Base-by-base conservation (phyloP, 2,888 invertebrate species). In the Sympetrum striolatum region DNA sequence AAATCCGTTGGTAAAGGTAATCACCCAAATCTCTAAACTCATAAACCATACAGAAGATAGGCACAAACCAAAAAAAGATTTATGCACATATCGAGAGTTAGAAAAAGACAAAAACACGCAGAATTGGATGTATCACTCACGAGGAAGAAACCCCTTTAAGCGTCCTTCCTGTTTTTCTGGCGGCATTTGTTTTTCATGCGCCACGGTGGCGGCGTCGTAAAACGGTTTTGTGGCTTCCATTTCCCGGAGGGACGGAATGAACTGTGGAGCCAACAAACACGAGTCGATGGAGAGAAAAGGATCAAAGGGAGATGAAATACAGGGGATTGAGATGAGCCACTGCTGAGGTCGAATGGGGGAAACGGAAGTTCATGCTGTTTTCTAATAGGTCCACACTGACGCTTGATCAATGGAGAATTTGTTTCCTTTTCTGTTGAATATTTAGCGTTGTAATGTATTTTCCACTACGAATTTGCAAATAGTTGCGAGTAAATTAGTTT, bases 221-320 rank as follows among this genome's bases (percentile, higher is more conserved):
- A 82, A 58, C 82, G 35, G 82, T 35, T 82, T 82, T 58, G 82
- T 82, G 82, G 82, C 82, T 82, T 60, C 82, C 82, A 82, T 48
- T n/a, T 31, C 22, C 82, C 82, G 31, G 35, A 48, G 58, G 18
- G 82, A 82, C 82, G 82, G 53, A 60, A 82, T 82, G 82, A 58
- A 58, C 82, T 60, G 82, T 22, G 58, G 58, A 35, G 58, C 31
- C 53, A 82, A 53, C 58, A 58, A 82, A 58, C 53, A 35, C 31
- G 48, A 35, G 58, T 53, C 25, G 18, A 18, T 35, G n/a, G 80
- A 80, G 31, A 35, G 37, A 18, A 37, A 37, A 35, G 80, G 37
- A 37, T 37, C 3, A 37, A 37, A 44, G 39, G 22, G 80, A 80
- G 44, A 37, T n/a, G n/a, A 39, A 80, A 22, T 18, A 39, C 15